Evolutionary conservation across 2,888 invertebrate species (phyloP), one percentile per base, ranked within the genome.

Genomic region (Drosophila phalerata): DNA sequence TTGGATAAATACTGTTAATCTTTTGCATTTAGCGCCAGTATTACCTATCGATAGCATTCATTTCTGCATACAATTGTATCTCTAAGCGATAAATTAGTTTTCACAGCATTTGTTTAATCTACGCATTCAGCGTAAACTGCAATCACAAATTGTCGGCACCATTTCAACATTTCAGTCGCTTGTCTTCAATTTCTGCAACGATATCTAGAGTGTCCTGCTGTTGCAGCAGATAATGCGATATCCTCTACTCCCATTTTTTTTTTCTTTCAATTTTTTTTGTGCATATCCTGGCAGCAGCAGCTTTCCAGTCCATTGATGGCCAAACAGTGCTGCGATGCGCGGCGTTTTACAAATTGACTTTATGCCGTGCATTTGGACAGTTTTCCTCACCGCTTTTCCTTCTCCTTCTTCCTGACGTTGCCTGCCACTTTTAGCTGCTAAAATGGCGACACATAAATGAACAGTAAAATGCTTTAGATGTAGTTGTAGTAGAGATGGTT

Each of bases 301-400:
- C 79, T 86, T 86, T 84, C 81, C 86, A 84, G 66, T 77, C 79
- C 81, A 84, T 86, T 86, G 86, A 77, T 76, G 83, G 57, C 68
- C 83, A 73, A 80, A 79, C 75, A 68, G 52, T 38, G 1, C 45
- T 25, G 42, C 68, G 68, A 73, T 85, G 47, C 19, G 13, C 61
- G 32, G 40, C 66, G 69, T 71, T 85, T 82, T 75, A 72, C 71
- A 85, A 85, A 87, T 85, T 85, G 81, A 87, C 87, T 85, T 87
- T 81, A 73, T 79, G 81, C 68, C 74, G 57, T 61, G 51, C 73
- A 69, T 72, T 79, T 73, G 57, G 69, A 68, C 38, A n/a, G 32
- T 34, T 32, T 11, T 9, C 30, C 13, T 28, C 28, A 8, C 28
- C 28, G 6, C 28, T 8, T 8, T 8, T 34, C 47, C 9, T 5